phyloP scores from a whole-genome alignment of 2,797 vertebrate species.

The Xyrichtys novacula region DNA sequence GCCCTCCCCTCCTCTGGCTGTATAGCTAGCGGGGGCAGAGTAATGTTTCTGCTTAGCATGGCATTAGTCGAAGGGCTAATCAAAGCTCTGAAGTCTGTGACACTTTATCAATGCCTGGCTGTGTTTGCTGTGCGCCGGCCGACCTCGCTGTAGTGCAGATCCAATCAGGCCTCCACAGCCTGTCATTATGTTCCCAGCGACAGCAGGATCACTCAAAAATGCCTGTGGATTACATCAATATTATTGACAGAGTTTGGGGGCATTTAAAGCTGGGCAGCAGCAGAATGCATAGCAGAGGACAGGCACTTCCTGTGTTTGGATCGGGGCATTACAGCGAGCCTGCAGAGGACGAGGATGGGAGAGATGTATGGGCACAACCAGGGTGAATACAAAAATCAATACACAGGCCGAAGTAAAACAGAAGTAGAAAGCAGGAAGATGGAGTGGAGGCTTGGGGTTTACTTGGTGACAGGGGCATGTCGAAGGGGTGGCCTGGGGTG shows the following conservation, averaged over 20 bases:
- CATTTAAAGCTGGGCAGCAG: conserved; percentile 84
- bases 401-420: conserved; percentile 62
- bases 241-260: conserved; percentile 89
- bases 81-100: conserved; percentile 92
- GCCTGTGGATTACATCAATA: conserved; percentile 92
- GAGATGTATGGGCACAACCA: conserved; percentile 42
- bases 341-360: conserved; percentile 33
- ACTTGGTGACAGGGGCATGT: conserved; percentile 1
- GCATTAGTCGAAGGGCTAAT: conserved; percentile 92
- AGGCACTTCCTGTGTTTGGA: conserved; percentile 60
- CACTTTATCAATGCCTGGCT: conserved; percentile 92
- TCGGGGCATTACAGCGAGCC: conserved; percentile 31
- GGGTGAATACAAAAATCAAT: conserved; percentile 78
- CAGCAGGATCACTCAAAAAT: conserved; percentile 89
- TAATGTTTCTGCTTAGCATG: conserved; percentile 93
- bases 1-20: conserved; percentile 72
- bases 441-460: conserved; percentile 26
- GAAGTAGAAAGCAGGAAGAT: conserved; percentile 50
- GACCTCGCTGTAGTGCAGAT: conserved; percentile 82
- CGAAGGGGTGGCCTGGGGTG: not conserved
- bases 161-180: conserved; percentile 82
- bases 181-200: conserved; percentile 83
- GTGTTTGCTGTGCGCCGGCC: conserved; percentile 80
- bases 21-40: conserved; percentile 84
- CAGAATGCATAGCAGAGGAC: conserved; percentile 65